phyloP scores from a whole-genome alignment of 2,113 vertebrate species.

The Dolichotis patagonum region DNA sequence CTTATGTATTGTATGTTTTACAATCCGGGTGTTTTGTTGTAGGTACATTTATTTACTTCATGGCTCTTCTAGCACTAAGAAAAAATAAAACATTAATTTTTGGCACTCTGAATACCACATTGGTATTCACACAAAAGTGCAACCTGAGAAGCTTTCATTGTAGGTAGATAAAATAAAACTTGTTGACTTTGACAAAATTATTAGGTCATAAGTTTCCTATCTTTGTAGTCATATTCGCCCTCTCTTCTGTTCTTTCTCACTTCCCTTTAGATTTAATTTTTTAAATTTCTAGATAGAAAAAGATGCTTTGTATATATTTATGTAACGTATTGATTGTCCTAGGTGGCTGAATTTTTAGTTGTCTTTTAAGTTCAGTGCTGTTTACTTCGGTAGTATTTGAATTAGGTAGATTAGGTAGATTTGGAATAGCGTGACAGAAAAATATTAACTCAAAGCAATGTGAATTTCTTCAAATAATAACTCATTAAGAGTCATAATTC shows the following conservation, averaged over 20 bases:
- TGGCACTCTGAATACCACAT: not conserved
- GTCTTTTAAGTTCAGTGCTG: slow-evolving; percentile 33
- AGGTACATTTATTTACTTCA: not conserved
- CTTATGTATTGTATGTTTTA: not conserved
- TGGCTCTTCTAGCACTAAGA: not conserved
- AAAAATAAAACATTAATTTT: slow-evolving; percentile 5
- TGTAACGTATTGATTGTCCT: slow-evolving; percentile 24
- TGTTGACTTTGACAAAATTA: not conserved
- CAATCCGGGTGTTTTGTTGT: not conserved
- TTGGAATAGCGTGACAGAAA: not conserved
- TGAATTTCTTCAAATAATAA: slow-evolving; percentile 31
- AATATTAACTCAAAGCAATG: slow-evolving; percentile 34
- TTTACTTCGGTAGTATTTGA: slow-evolving; percentile 53
- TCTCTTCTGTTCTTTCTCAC: not conserved
- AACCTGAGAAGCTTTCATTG: not conserved
- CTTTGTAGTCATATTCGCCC: not conserved
- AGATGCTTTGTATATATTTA: slow-evolving; percentile 42
- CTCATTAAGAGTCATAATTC: slow-evolving; percentile 43
- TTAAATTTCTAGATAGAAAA: slow-evolving; percentile 54
- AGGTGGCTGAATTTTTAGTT: slow-evolving; percentile 45
- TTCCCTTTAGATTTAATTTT: not conserved
- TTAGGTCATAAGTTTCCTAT: not conserved
- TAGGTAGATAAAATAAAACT: not conserved
- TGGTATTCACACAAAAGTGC: not conserved
- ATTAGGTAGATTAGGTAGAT: slow-evolving; percentile 65